A percentile compares a stretch with the other conserved stretches of the same genome.
phyloP scores from a whole-genome alignment of 2,113 vertebrate genomes.

The Daphoenositta chrysoptera region DNA sequence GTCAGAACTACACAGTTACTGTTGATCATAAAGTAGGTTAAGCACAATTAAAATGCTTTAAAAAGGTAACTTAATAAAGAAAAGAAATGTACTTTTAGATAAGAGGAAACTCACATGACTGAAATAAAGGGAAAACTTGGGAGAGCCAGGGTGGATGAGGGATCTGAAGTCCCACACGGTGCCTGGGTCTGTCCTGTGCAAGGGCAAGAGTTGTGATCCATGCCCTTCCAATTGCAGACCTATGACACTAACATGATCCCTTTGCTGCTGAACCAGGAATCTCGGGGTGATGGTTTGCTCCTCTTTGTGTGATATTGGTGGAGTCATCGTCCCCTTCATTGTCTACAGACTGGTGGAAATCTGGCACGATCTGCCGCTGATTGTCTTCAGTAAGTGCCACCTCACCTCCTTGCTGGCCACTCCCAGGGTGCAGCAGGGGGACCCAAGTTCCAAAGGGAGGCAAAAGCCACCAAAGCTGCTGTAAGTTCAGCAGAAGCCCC shows the following conservation, averaged over 20 bases:
- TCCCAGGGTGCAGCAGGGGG: background rate
- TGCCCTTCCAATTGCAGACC: background rate
- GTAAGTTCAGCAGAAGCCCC: background rate
- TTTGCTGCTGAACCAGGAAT: conserved; percentile 74
- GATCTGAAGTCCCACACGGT: background rate
- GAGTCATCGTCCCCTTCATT: conserved; percentile 83
- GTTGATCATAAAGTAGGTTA: background rate
- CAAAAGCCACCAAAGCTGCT: background rate
- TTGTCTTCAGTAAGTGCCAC: conserved; percentile 83
- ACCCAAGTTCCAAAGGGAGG: background rate
- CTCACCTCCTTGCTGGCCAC: fast-evolving
- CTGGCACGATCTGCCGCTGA: conserved; percentile 85
- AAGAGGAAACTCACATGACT: background rate
- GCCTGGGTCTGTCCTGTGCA: background rate
- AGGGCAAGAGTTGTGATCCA: background rate
- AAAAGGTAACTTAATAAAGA: background rate
- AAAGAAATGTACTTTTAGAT: background rate
- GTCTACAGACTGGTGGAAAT: conserved; percentile 85
- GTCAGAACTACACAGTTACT: background rate
- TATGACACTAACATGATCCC: background rate
- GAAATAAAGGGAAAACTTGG: background rate
- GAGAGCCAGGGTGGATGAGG: background rate
- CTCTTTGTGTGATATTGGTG: conserved; percentile 85
- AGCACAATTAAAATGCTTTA: background rate
- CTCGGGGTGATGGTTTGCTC: conserved; percentile 87